These are phyloP conservation scores for Anolis apletophallus DNA, from an alignment of 2,797 vertebrate species.

Conservation along the genomic window DNA sequence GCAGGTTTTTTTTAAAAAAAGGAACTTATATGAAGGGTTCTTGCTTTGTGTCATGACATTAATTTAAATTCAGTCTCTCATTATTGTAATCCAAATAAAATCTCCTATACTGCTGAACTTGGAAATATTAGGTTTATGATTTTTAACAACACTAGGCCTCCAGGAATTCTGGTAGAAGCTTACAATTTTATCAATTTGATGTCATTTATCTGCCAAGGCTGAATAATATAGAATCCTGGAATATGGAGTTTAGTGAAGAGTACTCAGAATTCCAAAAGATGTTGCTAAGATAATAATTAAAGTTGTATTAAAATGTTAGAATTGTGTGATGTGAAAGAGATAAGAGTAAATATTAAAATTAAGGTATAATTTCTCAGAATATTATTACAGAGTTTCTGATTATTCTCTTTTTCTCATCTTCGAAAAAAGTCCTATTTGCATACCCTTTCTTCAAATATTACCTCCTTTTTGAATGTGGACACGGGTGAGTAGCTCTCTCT, in stretches of 20 bases:
- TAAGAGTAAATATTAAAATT: too few species aligned
- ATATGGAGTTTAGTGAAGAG: too few species aligned
- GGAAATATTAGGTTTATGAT: too few species aligned
- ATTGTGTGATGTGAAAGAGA: too few species aligned
- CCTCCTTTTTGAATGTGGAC: neutral
- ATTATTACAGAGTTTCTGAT: neutral
- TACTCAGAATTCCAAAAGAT: too few species aligned
- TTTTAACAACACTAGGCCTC: too few species aligned
- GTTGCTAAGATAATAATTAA: neutral
- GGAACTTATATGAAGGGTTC: neutral
- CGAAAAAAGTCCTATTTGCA: neutral
- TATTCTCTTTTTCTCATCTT: neutral
- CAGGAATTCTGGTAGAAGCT: too few species aligned
- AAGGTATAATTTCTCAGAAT: too few species aligned
- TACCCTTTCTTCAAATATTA: neutral
- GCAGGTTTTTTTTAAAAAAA: neutral
- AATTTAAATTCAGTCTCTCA: neutral
- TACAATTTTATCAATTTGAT: too few species aligned
- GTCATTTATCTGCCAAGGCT: too few species aligned
- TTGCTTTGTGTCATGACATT: neutral
- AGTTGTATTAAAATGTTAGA: neutral
- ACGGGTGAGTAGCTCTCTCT: neutral
- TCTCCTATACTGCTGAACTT: neutral
- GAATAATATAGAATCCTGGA: too few species aligned
- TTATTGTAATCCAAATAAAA: neutral